Evolutionary conservation across 1,140 invertebrate genomes (phyloP).

Genomic region (Zophobas atratus): DNA sequence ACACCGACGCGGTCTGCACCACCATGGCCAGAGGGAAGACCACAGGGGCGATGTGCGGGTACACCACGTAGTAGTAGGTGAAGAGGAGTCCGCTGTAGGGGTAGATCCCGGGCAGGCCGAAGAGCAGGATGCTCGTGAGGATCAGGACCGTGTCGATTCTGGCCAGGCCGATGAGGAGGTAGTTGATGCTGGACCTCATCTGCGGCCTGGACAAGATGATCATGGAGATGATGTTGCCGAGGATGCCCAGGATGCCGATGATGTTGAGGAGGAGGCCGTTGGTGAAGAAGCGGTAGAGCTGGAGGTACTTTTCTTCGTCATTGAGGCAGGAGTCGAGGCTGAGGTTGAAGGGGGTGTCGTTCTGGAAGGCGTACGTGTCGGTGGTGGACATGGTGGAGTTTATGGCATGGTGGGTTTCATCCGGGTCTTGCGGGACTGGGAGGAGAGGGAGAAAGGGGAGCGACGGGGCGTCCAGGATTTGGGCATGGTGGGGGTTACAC

Average conservation of each 20-base stretch:
- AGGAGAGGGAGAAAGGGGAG: too few relatives aligned
- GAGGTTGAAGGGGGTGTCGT: constrained; percentile 11
- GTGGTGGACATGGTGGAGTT: not conserved
- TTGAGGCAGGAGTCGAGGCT: constrained; percentile 53
- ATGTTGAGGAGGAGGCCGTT: constrained; percentile 88
- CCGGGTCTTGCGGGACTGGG: constrained; percentile 4
- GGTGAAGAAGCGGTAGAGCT: constrained; percentile 78
- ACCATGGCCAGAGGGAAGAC: constrained; percentile 91
- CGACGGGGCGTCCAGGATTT: not conserved
- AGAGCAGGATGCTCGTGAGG: constrained; percentile 88
- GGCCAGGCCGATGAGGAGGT: constrained; percentile 91
- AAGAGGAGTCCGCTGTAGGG: constrained; percentile 83
- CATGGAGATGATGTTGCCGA: constrained; percentile 93
- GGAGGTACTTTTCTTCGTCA: constrained; percentile 45
- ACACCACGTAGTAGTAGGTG: constrained; percentile 85
- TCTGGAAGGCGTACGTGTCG: constrained; percentile 12
- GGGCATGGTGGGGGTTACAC: not conserved
- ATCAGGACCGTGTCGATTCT: constrained; percentile 93
- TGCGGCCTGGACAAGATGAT: constrained; percentile 92
- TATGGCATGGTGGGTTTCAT: constrained; percentile 4
- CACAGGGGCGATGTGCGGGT: constrained; percentile 85
- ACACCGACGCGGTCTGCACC: constrained; percentile 94
- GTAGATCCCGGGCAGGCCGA: constrained; percentile 88
- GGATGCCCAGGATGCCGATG: constrained; percentile 86
- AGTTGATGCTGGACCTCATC: constrained; percentile 96